A percentile compares a stretch with the other conserved stretches of the same genome.
Conservation (phyloP, 2,888 invertebrate species). For the Sympetrum striolatum region DNA sequence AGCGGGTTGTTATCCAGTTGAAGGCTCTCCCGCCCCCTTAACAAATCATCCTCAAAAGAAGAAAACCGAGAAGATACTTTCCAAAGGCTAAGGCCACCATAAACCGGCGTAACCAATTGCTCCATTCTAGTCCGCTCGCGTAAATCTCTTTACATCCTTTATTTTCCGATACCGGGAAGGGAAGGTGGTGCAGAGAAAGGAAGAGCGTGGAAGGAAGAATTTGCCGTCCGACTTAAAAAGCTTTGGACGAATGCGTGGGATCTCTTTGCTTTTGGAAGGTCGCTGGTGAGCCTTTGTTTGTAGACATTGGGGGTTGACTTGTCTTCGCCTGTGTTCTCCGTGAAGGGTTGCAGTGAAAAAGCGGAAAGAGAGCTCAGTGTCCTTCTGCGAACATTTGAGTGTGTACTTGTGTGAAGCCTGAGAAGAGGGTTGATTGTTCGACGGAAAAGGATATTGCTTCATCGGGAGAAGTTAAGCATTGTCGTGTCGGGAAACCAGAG, state of each 20-base stretch:
- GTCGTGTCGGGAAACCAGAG: not conserved
- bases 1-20: too few relatives aligned
- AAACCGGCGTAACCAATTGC: not conserved
- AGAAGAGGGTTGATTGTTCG: slow-evolving; percentile 21
- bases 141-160: not conserved
- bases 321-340: not conserved
- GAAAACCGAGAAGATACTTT: not conserved
- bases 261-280: not conserved
- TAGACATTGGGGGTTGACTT: not conserved
- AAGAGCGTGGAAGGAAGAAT: not conserved
- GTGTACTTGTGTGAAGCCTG: not conserved
- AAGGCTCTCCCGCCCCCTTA: too few relatives aligned
- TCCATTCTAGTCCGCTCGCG: not conserved
- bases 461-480: not conserved
- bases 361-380: not conserved
- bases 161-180: not conserved
- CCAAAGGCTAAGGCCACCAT: not conserved
- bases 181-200: not conserved
- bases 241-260: not conserved
- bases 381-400: not conserved
- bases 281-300: not conserved
- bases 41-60: not conserved
- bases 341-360: not conserved
- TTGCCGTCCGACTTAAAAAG: slow-evolving; percentile 3
- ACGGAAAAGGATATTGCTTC: slow-evolving; percentile 11